Percentiles rank a stretch among this genome's conserved stretches.
Conservation (phyloP, 2,113 vertebrate species). For the Lepisosteus oculatus region DNA sequence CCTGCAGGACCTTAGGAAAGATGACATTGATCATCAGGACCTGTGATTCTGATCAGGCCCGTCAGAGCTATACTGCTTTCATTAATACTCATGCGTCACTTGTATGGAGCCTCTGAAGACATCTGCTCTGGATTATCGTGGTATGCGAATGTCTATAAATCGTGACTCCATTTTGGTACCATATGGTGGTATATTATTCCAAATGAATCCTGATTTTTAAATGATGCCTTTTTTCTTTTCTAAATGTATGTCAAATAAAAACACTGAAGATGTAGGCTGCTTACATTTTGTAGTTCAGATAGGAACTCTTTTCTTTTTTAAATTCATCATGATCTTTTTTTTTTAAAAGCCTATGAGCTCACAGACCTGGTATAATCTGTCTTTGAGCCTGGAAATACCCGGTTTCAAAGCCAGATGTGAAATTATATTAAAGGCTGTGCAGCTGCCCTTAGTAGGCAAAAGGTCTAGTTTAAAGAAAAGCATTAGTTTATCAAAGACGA, state of each 20-base stretch:
- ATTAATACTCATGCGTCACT: slow-evolving; percentile 35
- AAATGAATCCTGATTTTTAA: slow-evolving; percentile 41
- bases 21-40: slow-evolving; percentile 69
- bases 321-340: too few relatives aligned
- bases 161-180: slow-evolving; percentile 56
- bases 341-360: too few relatives aligned
- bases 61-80: slow-evolving; percentile 66
- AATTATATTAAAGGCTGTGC: too few relatives aligned
- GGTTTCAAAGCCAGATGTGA: too few relatives aligned
- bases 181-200: slow-evolving; percentile 39
- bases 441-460: too few relatives aligned
- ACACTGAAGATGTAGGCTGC: too few relatives aligned
- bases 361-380: too few relatives aligned
- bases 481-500: too few relatives aligned
- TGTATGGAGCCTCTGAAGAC: slow-evolving; percentile 42
- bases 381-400: too few relatives aligned
- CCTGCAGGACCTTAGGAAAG: slow-evolving; percentile 53
- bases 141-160: slow-evolving; percentile 54
- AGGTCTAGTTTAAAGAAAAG: too few relatives aligned
- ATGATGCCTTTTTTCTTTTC: slow-evolving; percentile 35
- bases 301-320: too few relatives aligned
- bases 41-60: slow-evolving; percentile 55
- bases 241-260: slow-evolving; percentile 20
- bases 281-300: too few relatives aligned
- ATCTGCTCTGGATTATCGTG: slow-evolving; percentile 65